Percentiles rank a stretch among this genome's conserved stretches.
These are phyloP conservation scores for Ormia ochracea DNA, from an alignment of 2,888 invertebrate genomes.

Conservation along the genomic window DNA sequence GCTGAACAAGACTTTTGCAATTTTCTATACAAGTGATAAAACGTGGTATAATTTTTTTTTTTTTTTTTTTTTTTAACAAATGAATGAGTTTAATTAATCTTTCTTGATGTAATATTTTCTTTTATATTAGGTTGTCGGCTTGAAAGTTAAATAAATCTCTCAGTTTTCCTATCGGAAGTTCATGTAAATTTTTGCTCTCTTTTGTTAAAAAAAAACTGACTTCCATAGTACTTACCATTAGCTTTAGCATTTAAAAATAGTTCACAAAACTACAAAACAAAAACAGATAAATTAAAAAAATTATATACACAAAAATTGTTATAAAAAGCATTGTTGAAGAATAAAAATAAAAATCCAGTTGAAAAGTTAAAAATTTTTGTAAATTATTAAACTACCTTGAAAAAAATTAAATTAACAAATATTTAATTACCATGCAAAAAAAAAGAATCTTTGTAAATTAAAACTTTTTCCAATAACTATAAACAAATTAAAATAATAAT, in stretches of 20 bases:
- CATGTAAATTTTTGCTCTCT: neutral
- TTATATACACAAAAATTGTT: constrained; percentile 52
- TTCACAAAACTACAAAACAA: constrained; percentile 21
- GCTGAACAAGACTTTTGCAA: no score
- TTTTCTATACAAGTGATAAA: no score
- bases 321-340: constrained; percentile 57
- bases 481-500: constrained; percentile 21
- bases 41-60: no score
- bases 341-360: constrained; percentile 45
- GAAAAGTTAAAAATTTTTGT: constrained; percentile 57
- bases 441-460: constrained; percentile 57
- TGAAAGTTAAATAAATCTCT: no score
- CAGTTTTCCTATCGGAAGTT: neutral
- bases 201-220: constrained; percentile 48
- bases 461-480: constrained; percentile 48
- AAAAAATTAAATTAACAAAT: constrained; percentile 16
- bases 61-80: no score
- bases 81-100: no score
- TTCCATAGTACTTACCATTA: constrained; percentile 64
- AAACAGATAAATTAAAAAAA: constrained; percentile 1
- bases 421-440: constrained; percentile 22
- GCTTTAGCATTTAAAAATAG: constrained; percentile 61
- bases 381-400: constrained; percentile 50
- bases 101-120: no score
- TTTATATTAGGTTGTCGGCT: no score